phyloP scores from a whole-genome alignment of 92 coral and sea anemone genomes.

The Porites divaricata region DNA sequence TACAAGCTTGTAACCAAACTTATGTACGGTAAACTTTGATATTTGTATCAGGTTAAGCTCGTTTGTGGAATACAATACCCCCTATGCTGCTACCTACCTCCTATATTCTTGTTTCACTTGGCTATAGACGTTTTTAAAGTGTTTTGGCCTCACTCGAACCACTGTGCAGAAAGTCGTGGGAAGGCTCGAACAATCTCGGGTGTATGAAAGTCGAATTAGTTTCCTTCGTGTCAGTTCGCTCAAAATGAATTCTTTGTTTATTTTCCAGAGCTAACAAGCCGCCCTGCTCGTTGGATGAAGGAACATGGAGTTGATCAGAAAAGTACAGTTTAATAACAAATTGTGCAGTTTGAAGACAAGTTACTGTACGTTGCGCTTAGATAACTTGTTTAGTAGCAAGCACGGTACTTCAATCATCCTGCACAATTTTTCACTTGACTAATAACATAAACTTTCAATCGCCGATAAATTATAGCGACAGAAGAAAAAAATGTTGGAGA shows the following conservation, averaged over 20 bases:
- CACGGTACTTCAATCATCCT: slow-evolving; percentile 19
- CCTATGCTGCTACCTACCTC: background rate
- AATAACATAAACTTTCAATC: background rate
- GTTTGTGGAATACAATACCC: background rate
- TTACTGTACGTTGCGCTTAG: background rate
- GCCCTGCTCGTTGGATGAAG: slow-evolving; percentile 94
- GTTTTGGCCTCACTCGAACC: background rate
- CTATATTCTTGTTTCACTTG: background rate
- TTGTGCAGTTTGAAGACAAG: slow-evolving; percentile 5
- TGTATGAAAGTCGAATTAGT: background rate
- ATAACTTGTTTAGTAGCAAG: background rate
- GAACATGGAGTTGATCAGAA: slow-evolving; percentile 84
- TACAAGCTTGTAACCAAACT: too few relatives aligned
- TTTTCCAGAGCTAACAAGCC: slow-evolving; percentile 89
- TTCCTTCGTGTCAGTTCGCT: background rate
- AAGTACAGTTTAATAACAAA: slow-evolving; percentile 54
- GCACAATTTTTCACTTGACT: background rate
- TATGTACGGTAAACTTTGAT: background rate
- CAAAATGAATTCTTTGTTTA: background rate
- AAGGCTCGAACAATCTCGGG: background rate
- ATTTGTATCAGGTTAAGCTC: background rate
- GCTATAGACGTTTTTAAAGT: background rate
- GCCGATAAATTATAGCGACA: background rate
- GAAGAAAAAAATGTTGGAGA: background rate
- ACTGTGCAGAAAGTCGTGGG: background rate